Conservation (phyloP, 2,113 vertebrate genomes). For the Nothoprocta pentlandii region DNA sequence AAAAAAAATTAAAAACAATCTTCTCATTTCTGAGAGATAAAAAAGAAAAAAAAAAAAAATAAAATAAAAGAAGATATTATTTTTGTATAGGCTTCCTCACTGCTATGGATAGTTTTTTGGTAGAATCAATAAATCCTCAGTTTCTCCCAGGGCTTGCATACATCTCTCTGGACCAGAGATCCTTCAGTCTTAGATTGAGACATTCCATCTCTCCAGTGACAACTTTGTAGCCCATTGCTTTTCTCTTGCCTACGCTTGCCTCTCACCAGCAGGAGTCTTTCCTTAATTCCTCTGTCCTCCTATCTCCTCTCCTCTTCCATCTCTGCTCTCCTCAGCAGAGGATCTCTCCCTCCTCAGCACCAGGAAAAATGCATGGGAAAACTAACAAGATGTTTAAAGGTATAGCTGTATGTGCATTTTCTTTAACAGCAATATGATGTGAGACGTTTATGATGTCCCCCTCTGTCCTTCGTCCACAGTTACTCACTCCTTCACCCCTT, state of each 20-base stretch:
- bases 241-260: not conserved
- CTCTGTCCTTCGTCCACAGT: not conserved
- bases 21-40: not conserved
- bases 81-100: not conserved
- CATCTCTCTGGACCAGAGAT: not conserved
- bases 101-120: not conserved
- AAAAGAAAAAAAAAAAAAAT: too few species aligned
- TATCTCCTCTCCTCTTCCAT: not conserved
- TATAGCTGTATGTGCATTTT: not conserved
- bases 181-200: not conserved
- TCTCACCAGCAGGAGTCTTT: not conserved
- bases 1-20: not conserved
- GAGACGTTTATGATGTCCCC: not conserved
- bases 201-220: not conserved
- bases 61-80: not conserved
- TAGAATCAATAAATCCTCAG: not conserved
- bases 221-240: not conserved
- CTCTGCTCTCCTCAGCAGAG: not conserved
- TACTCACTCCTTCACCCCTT: not conserved
- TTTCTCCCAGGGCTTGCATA: not conserved
- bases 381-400: not conserved
- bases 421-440: not conserved
- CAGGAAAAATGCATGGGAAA: fast-evolving
- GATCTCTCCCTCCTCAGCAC: not conserved
- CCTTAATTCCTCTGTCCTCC: fast-evolving